Evolutionary conservation across 2,797 vertebrate species (phyloP).

Genomic region (Gymnothorax javanicus): DNA sequence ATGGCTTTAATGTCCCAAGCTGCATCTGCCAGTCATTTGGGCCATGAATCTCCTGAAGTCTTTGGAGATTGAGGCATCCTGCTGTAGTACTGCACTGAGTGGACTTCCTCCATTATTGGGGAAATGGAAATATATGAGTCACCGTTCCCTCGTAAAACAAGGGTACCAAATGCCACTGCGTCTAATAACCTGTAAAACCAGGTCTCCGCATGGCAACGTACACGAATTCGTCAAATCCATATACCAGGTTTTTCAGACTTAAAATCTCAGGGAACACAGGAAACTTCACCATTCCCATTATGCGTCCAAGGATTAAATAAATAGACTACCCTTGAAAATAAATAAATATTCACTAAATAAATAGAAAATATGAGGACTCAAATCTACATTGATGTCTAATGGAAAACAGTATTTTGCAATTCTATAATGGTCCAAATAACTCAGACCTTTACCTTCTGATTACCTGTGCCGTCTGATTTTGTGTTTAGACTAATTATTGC

Average conservation of each 20-base stretch:
- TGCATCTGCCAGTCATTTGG: background rate
- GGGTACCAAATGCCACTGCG: slow-evolving; percentile 37
- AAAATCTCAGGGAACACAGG: slow-evolving; percentile 35
- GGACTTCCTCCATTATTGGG: slow-evolving; percentile 23
- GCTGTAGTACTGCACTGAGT: slow-evolving; percentile 25
- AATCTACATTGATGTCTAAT: slow-evolving; percentile 8
- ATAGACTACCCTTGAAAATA: slow-evolving; percentile 27
- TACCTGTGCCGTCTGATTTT: background rate
- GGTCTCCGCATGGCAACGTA: slow-evolving; percentile 45
- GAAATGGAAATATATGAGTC: slow-evolving; percentile 35
- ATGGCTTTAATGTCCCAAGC: slow-evolving; percentile 10
- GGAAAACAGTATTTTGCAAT: background rate
- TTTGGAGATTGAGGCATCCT: slow-evolving; percentile 10
- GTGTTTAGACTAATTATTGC: slow-evolving; percentile 15
- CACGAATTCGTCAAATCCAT: slow-evolving; percentile 29
- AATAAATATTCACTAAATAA: slow-evolving; percentile 54
- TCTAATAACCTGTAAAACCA: slow-evolving; percentile 75
- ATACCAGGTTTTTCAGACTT: slow-evolving; percentile 8
- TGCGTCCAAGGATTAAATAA: slow-evolving; percentile 38
- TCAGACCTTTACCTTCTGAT: background rate
- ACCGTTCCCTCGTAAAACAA: slow-evolving; percentile 49
- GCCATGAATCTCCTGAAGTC: background rate
- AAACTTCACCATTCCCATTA: slow-evolving; percentile 43
- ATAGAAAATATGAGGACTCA: slow-evolving; percentile 32
- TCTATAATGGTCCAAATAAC: background rate